Evolutionary conservation across 2,888 invertebrate genomes (phyloP).

Genomic region (Julus scandinavius): DNA sequence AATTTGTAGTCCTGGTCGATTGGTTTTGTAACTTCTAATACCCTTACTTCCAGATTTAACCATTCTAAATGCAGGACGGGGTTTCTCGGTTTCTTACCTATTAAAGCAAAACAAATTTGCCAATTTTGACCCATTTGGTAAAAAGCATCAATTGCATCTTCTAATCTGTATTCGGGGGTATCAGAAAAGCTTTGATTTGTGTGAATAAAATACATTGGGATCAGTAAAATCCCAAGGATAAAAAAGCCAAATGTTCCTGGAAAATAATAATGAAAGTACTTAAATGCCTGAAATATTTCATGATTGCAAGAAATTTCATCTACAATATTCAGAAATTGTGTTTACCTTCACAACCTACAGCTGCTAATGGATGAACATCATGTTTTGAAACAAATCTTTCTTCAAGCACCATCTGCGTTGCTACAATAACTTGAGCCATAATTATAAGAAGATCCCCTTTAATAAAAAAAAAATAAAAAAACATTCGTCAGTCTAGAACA

Average conservation of each 20-base stretch:
- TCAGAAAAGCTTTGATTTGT: slow-evolving; percentile 58
- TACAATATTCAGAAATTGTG: not conserved
- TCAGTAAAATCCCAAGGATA: slow-evolving; percentile 73
- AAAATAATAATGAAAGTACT: slow-evolving; percentile 51
- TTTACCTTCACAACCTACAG: slow-evolving; percentile 91
- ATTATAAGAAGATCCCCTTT: slow-evolving; percentile 72
- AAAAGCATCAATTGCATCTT: slow-evolving; percentile 87
- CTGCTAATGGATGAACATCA: slow-evolving; percentile 89
- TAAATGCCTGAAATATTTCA: slow-evolving; percentile 22
- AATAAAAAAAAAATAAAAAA: slow-evolving; percentile 59
- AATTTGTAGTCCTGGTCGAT: too few species aligned
- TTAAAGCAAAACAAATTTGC: slow-evolving; percentile 74
- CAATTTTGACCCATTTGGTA: slow-evolving; percentile 79
- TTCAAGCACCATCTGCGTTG: slow-evolving; percentile 93
- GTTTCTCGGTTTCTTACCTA: slow-evolving; percentile 68
- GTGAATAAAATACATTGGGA: slow-evolving; percentile 81
- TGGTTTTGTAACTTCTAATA: too few species aligned
- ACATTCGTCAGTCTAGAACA: not conserved
- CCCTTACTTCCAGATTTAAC: too few species aligned
- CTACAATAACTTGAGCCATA: slow-evolving; percentile 79
- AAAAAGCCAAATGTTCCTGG: slow-evolving; percentile 76
- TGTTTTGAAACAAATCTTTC: slow-evolving; percentile 87
- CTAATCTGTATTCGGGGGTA: slow-evolving; percentile 69
- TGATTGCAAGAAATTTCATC: slow-evolving; percentile 60
- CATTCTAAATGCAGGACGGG: too few species aligned